These are phyloP conservation scores for Poecile atricapillus DNA, from an alignment of 2,113 vertebrate genomes.

Conservation along the genomic window DNA sequence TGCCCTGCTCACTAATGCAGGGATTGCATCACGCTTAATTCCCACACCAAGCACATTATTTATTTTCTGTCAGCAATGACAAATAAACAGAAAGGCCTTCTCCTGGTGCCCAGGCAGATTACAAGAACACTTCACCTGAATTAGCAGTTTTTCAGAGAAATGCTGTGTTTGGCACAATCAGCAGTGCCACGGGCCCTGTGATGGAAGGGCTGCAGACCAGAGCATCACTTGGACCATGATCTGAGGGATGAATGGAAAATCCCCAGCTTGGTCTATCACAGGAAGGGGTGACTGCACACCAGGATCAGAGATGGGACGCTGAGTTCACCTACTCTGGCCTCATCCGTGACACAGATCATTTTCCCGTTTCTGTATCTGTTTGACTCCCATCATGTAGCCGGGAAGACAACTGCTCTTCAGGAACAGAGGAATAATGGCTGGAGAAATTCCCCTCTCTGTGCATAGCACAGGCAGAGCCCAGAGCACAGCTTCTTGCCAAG, in stretches of 20 bases:
- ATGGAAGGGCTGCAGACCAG: accelerated
- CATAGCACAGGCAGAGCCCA: neutral
- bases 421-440: neutral
- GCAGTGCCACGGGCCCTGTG: accelerated
- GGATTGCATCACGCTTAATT: neutral
- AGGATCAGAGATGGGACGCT: neutral
- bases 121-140: neutral
- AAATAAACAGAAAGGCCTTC: neutral
- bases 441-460: neutral
- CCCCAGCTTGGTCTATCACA: too few species aligned
- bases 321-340: neutral
- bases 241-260: neutral
- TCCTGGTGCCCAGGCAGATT: neutral
- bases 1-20: neutral
- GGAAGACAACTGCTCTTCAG: neutral
- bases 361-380: neutral
- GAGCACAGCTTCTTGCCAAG: neutral
- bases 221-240: accelerated
- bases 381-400: neutral
- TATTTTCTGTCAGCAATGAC: neutral
- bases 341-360: neutral
- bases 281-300: neutral
- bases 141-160: neutral
- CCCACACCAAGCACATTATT: neutral
- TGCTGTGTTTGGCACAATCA: accelerated